phyloP scores from a whole-genome alignment of 2,888 invertebrate species.

The Mongoloraphidia duomilia region DNA sequence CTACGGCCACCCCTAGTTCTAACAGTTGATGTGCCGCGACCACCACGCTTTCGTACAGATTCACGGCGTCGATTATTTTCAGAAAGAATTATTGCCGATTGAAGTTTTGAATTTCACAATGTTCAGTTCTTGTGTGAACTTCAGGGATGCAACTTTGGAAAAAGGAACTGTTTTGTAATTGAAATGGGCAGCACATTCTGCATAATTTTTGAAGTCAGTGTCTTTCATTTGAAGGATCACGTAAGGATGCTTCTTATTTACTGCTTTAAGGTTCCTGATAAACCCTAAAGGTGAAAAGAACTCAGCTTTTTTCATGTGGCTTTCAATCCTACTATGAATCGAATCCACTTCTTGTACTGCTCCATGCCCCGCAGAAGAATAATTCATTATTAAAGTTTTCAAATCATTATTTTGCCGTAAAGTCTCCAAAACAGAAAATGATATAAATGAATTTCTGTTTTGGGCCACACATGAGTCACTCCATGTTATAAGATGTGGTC shows the following conservation, averaged over 20 bases:
- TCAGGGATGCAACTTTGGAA: no score
- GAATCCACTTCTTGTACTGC: constrained; percentile 17
- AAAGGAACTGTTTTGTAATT: no score
- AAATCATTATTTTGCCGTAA: constrained; percentile 11
- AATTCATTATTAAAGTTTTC: constrained; percentile 7
- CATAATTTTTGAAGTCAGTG: no score
- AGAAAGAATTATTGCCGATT: no score
- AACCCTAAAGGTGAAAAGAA: constrained; percentile 12
- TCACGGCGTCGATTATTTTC: no score
- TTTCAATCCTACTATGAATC: constrained; percentile 16
- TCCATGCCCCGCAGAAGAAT: constrained; percentile 16
- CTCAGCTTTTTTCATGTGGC: constrained; percentile 10
- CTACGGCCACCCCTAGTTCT: no score
- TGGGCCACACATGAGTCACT: constrained; percentile 15
- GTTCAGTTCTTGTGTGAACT: no score
- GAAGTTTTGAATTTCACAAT: no score
- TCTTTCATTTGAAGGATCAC: no score
- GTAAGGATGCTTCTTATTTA: constrained; percentile 11
- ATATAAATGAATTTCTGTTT: constrained; percentile 13
- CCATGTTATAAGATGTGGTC: constrained; percentile 14
- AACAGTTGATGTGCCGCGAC: no score
- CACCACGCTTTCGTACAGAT: no score
- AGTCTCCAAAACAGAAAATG: constrained; percentile 13
- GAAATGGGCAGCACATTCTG: no score
- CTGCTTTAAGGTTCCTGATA: constrained; percentile 8